A percentile compares a stretch with the other conserved stretches of the same genome.
These are phyloP conservation scores for Crypturellus undulatus DNA, from an alignment of 2,113 vertebrate species.

Conservation along the genomic window DNA sequence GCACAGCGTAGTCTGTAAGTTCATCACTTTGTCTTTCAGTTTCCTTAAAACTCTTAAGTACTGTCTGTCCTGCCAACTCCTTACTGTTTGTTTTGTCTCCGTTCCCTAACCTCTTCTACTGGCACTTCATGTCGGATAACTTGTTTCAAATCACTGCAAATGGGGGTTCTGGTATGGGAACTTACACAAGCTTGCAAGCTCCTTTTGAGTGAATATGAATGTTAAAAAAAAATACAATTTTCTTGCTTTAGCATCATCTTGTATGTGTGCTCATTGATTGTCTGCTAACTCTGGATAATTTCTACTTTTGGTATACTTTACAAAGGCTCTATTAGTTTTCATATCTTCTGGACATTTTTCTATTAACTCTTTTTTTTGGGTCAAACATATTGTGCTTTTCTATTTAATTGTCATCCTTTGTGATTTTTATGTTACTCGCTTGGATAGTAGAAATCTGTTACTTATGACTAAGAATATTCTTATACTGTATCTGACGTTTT, in stretches of 20 bases:
- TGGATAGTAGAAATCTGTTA: background rate
- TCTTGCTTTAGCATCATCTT: background rate
- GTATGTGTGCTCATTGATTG: background rate
- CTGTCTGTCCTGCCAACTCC: background rate
- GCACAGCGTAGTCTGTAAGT: background rate
- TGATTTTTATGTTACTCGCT: background rate
- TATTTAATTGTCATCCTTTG: background rate
- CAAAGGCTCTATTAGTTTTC: background rate
- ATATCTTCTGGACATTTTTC: background rate
- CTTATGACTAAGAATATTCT: background rate
- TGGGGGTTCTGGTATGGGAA: background rate
- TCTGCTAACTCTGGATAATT: background rate
- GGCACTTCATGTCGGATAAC: background rate
- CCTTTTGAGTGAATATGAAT: background rate
- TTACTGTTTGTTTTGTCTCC: background rate
- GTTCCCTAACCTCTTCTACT: background rate
- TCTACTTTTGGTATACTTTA: background rate
- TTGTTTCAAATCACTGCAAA: background rate
- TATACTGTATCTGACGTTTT: background rate
- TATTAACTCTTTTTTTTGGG: background rate
- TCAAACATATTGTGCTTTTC: background rate
- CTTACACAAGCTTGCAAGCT: background rate
- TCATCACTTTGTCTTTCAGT: background rate
- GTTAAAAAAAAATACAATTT: background rate
- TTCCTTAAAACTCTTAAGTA: background rate